Evolutionary conservation across 1,140 invertebrate species (phyloP), one percentile per base, ranked within the genome.

Genomic region (Brachionus paranguensis): DNA sequence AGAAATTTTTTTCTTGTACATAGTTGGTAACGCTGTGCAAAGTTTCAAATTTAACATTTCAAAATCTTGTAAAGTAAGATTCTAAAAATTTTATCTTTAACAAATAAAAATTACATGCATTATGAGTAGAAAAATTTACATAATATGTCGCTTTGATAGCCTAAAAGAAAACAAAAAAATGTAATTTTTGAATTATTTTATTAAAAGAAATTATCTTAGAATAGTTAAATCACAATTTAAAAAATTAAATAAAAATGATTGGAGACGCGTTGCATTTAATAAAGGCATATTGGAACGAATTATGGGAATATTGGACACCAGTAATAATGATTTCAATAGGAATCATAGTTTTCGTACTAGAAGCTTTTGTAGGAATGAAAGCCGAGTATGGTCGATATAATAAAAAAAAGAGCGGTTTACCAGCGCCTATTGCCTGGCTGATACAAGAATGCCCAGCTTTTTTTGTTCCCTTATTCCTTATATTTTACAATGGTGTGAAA

Each of bases 371-470:
- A 53, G 83, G 68, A 7, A 64, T 83, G 14, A 83, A 83, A 70
- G 68, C 83, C 14, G 37, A 45, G 10, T 84, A 84, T 78, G 83
- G 83, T n/a, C n/a, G 83, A 27, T 84, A 84, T 41, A 76, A 55
- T 27, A 55, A 60, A 45, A 84, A 37, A 29, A 74, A 76, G 12
- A 43, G 7, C 14, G 83, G 83, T 17, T 64, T 81, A 4, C 10
- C 17, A 14, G 78, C 78, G 37, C 81, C 81, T 8, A 20, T 84
- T 41, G 83, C 83, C 4, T 84, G 83, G 83, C 14, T 72, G n/a
- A 41, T 84, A n/a, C 83, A 84, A 74, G 83, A 84, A 84, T 53
- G 45, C 43, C 83, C 83, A 43, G 50, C 65, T n/a, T 84, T 84
- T 60, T 60, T 84, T 74, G 47, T 78, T 27, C 83, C 83, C n/a